Conservation (phyloP, 2,113 vertebrate species). For the Aspidoscelis tigris region DNA sequence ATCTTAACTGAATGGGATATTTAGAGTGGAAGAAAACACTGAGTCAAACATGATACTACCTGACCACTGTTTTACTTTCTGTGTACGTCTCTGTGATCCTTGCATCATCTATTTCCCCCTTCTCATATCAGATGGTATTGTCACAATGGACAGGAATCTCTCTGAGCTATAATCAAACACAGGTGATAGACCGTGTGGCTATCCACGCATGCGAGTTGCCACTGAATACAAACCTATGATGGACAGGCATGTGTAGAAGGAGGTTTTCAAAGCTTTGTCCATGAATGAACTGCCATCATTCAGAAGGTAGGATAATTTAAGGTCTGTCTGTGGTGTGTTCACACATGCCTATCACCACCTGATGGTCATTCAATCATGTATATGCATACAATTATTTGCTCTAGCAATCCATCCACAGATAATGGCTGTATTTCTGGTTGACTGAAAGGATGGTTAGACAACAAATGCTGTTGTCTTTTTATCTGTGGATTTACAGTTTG, state of each 20-base stretch:
- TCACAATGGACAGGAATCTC: too few relatives aligned
- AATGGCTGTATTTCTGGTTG: neutral
- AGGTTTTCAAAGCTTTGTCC: neutral
- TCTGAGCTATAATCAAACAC: too few relatives aligned
- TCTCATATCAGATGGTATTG: too few relatives aligned
- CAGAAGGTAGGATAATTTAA: neutral
- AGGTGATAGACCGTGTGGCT: neutral
- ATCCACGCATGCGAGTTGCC: neutral
- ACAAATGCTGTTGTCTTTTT: constrained; percentile 1
- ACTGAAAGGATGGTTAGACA: constrained; percentile 21
- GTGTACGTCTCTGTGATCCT: too few relatives aligned
- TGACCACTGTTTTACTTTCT: neutral
- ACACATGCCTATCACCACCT: neutral
- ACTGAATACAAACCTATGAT: neutral
- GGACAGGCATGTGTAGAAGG: neutral
- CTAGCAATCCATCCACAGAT: too few relatives aligned
- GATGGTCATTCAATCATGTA: neutral
- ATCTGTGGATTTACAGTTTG: constrained; percentile 34
- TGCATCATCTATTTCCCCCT: too few relatives aligned
- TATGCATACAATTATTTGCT: too few relatives aligned
- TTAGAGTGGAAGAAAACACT: constrained; percentile 10
- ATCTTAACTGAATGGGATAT: neutral
- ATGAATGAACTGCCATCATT: neutral
- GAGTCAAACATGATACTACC: neutral
- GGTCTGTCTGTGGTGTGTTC: neutral